These are phyloP conservation scores for Steatornis caripensis DNA, from an alignment of 2,113 vertebrate genomes.

Conservation along the genomic window DNA sequence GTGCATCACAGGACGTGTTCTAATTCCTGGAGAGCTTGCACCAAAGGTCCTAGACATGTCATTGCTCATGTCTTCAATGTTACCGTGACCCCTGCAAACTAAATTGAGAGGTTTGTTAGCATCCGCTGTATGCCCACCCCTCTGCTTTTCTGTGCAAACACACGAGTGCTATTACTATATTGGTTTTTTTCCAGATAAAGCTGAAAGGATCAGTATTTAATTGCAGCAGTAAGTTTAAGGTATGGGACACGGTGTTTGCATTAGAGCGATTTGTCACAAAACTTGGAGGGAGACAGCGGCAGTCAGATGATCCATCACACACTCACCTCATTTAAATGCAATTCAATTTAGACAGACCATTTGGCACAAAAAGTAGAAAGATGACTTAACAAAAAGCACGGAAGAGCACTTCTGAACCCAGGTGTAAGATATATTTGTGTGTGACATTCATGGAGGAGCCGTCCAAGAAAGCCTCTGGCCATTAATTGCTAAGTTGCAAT, in stretches of 20 bases:
- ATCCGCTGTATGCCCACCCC: not conserved
- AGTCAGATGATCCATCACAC: not conserved
- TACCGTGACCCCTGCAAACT: not conserved
- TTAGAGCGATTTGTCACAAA: not conserved
- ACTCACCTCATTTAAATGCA: constrained; percentile 32
- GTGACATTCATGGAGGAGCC: not conserved
- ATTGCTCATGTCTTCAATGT: not conserved
- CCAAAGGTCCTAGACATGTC: not conserved
- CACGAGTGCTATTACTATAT: not conserved
- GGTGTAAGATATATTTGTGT: not conserved
- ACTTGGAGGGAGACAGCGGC: not conserved
- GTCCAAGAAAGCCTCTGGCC: not conserved
- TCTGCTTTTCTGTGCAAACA: not conserved
- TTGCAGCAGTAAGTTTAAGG: not conserved
- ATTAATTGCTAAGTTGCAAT: not conserved
- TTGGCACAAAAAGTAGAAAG: constrained; percentile 6
- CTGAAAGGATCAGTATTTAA: constrained; percentile 46
- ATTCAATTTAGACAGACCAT: constrained; percentile 16
- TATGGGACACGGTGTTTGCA: not conserved
- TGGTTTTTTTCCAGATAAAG: not conserved
- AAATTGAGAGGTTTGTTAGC: not conserved
- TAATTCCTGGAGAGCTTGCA: not conserved
- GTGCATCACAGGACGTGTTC: not conserved
- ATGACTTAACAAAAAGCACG: constrained; percentile 20
- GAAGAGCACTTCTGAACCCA: not conserved